Percentiles rank a stretch among this genome's conserved stretches.
Evolutionary conservation across 2,113 vertebrate genomes (phyloP).

Genomic region (Malurus cyaneus): DNA sequence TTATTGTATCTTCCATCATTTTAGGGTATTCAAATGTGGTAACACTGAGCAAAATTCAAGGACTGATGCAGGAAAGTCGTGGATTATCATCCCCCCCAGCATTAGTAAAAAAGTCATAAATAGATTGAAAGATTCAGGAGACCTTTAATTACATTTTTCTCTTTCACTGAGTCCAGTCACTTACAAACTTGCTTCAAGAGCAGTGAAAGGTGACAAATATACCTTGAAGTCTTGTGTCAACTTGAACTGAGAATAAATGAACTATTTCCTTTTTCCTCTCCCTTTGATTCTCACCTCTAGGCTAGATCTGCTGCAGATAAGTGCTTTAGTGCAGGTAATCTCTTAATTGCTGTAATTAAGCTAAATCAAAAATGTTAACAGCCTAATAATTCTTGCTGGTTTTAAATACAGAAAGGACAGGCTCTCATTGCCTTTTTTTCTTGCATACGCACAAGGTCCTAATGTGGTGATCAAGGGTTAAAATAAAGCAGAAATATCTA

Average conservation of each 20-base stretch:
- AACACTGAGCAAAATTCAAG: background rate
- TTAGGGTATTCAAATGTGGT: background rate
- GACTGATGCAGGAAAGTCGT: background rate
- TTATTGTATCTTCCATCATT: background rate
- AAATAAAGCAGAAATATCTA: background rate
- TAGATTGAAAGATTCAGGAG: background rate
- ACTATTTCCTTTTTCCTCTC: background rate
- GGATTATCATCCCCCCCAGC: background rate
- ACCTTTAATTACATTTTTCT: background rate
- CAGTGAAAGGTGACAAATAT: background rate
- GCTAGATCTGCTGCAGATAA: slow-evolving; percentile 16
- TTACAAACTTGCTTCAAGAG: background rate
- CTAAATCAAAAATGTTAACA: slow-evolving; percentile 46
- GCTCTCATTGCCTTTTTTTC: background rate
- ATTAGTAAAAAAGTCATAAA: background rate
- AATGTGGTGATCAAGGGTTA: background rate
- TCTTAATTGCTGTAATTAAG: slow-evolving; percentile 55
- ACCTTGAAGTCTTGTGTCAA: background rate
- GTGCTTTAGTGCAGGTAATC: slow-evolving; percentile 11
- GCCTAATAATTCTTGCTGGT: slow-evolving; percentile 23
- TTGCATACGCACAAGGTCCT: background rate
- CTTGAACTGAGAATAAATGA: background rate
- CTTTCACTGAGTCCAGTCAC: background rate
- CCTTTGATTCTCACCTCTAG: slow-evolving; percentile 14
- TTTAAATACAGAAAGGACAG: slow-evolving; percentile 9